Percentiles rank a stretch among this genome's conserved stretches.
These are phyloP conservation scores for Drosophila ananassae DNA, from an alignment of 1,140 invertebrate species.

Conservation along the genomic window DNA sequence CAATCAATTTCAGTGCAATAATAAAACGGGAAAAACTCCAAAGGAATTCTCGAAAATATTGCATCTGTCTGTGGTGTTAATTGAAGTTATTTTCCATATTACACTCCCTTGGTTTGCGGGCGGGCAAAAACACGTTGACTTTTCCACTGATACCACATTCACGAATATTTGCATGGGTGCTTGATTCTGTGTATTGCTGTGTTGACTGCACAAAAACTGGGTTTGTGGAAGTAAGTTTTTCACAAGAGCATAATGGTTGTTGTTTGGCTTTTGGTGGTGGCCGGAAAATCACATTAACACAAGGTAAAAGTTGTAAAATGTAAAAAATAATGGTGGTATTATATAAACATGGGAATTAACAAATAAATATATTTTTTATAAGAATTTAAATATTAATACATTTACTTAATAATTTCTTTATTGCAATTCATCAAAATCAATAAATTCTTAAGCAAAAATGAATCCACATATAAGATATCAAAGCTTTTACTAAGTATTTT, in stretches of 20 bases:
- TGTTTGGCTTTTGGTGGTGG: slow-evolving; percentile 25
- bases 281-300: slow-evolving; percentile 38
- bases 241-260: slow-evolving; percentile 16
- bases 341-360: slow-evolving; percentile 5
- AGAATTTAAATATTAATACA: neutral
- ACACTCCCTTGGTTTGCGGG: slow-evolving; percentile 40
- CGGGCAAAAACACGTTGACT: slow-evolving; percentile 55
- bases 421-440: too few relatives aligned
- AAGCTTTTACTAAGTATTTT: too few relatives aligned
- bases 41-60: slow-evolving; percentile 36
- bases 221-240: slow-evolving; percentile 51
- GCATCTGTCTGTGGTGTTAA: slow-evolving; percentile 28
- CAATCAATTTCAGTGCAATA: slow-evolving; percentile 28
- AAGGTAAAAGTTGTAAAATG: slow-evolving; percentile 29
- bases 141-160: slow-evolving; percentile 43
- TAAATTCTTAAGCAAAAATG: too few relatives aligned
- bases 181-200: neutral
- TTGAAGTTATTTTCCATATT: slow-evolving; percentile 72
- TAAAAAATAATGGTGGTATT: neutral
- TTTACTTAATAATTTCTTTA: neutral
- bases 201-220: slow-evolving; percentile 35
- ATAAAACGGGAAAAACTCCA: slow-evolving; percentile 7
- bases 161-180: neutral
- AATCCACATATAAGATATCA: too few relatives aligned
- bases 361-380: neutral